A percentile compares a stretch with the other conserved stretches of the same genome.
Evolutionary conservation across 2,113 vertebrate genomes (phyloP).

Genomic region (Donacobius atricapilla): DNA sequence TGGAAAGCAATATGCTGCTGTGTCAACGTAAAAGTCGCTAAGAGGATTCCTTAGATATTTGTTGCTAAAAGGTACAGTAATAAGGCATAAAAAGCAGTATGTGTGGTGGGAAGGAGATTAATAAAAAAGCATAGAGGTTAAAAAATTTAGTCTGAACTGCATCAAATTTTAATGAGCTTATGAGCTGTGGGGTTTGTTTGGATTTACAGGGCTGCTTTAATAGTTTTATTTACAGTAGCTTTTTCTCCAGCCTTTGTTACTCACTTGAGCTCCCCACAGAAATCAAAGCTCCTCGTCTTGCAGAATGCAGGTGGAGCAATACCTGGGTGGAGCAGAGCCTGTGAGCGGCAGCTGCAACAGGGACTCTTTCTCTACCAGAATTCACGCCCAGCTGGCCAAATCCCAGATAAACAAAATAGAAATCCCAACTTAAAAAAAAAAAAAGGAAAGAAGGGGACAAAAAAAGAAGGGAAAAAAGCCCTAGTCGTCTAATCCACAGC

Average conservation of each 20-base stretch:
- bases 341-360: background rate
- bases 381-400: conserved; percentile 48
- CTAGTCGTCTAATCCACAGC: conserved; percentile 43
- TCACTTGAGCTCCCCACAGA: conserved; percentile 60
- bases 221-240: conserved; percentile 80
- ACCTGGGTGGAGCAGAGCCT: conserved; percentile 42
- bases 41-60: conserved; percentile 74
- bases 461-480: background rate
- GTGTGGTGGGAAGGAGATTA: conserved; percentile 76
- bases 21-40: conserved; percentile 67
- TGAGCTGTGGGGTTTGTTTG: conserved; percentile 78
- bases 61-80: conserved; percentile 76
- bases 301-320: conserved; percentile 55
- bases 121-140: conserved; percentile 77
- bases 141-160: conserved; percentile 76
- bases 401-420: conserved; percentile 45
- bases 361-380: conserved; percentile 14
- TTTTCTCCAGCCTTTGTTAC: conserved; percentile 67
- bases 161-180: conserved; percentile 82
- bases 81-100: conserved; percentile 74
- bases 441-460: background rate
- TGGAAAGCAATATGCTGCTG: conserved; percentile 66
- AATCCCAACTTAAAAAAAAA: background rate
- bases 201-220: conserved; percentile 77
- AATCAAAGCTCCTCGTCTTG: conserved; percentile 54